These are phyloP conservation scores for Potamilus streckersoni DNA, from an alignment of 1,140 invertebrate species.

Conservation along the genomic window DNA sequence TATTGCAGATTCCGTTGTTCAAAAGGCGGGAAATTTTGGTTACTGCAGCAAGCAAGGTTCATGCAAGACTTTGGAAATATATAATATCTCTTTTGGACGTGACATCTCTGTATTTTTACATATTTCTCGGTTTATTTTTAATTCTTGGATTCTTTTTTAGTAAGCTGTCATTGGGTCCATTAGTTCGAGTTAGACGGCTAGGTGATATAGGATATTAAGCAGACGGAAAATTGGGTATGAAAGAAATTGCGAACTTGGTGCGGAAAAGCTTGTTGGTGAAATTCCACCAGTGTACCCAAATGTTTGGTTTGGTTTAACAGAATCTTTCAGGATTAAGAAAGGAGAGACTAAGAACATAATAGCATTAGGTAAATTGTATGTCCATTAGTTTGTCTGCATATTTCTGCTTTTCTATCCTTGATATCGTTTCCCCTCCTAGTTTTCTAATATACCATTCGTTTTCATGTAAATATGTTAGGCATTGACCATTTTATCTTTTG, in stretches of 20 bases:
- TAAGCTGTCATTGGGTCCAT: constrained; percentile 44
- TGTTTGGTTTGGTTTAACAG: no score
- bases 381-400: no score
- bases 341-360: constrained; percentile 75
- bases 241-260: constrained; percentile 65
- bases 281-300: no score
- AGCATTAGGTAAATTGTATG: constrained; percentile 74
- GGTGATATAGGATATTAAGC: constrained; percentile 69
- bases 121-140: constrained; percentile 16
- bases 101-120: constrained; percentile 35
- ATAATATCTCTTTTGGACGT: constrained; percentile 34
- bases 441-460: no score
- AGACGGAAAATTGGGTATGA: constrained; percentile 56
- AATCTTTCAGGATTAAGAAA: no score
- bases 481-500: no score
- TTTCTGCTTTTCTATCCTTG: no score
- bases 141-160: constrained; percentile 36
- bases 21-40: constrained; percentile 55
- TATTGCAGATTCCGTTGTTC: constrained; percentile 44
- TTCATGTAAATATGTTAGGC: no score
- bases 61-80: constrained; percentile 10
- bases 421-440: no score
- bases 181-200: constrained; percentile 59
- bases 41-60: constrained; percentile 31
- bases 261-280: no score